Percentiles rank a stretch among this genome's conserved stretches.
phyloP scores from a whole-genome alignment of 2,113 vertebrate genomes.

The Holacanthus passer region DNA sequence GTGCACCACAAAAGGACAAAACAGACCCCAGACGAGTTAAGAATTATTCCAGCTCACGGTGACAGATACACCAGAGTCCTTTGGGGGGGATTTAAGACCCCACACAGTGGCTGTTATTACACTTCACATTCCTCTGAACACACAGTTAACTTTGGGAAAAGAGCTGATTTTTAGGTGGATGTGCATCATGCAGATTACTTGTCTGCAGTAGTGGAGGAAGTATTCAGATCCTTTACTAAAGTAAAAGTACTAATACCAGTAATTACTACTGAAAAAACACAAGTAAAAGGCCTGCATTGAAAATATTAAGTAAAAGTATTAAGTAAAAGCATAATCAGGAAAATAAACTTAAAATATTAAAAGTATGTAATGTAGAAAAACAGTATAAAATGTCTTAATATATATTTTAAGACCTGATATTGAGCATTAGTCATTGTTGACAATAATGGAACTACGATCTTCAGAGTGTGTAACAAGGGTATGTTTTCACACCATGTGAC shows the following conservation, averaged over 20 bases:
- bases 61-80: conserved; percentile 27
- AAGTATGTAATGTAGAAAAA: neutral
- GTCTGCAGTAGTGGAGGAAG: neutral
- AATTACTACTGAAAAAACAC: neutral
- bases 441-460: neutral
- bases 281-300: neutral
- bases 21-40: conserved; percentile 25
- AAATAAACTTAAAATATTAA: neutral
- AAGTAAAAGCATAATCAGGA: neutral
- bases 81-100: conserved; percentile 45
- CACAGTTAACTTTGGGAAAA: conserved; percentile 8
- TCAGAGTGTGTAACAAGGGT: neutral
- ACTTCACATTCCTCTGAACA: conserved; percentile 33
- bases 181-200: neutral
- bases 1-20: neutral
- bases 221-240: neutral
- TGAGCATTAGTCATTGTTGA: no score
- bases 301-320: no score
- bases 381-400: neutral
- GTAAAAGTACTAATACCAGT: neutral
- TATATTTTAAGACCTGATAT: neutral
- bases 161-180: neutral
- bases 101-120: conserved; percentile 41
- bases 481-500: neutral
- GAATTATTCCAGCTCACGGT: conserved; percentile 43